Evolutionary conservation across 2,797 vertebrate species (phyloP), one percentile per base, ranked within the genome.

Genomic region (Sebastes trivittatus): DNA sequence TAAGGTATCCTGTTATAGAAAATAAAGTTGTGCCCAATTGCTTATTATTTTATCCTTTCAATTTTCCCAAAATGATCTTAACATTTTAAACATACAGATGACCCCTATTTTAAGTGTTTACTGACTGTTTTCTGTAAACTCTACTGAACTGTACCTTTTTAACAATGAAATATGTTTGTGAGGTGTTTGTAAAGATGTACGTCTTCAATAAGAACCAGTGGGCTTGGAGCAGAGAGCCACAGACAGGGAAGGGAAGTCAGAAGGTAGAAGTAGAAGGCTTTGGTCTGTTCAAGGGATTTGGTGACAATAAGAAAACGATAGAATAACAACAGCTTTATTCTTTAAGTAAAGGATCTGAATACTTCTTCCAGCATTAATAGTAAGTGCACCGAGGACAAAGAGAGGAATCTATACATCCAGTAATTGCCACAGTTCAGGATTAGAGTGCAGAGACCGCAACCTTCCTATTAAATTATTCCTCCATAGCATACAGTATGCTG

Each of bases 401-500:
- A 61, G 61, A 61, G 16, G 30, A 54, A 67, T 64, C n/a, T 23
- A 29, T 22, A 18, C 36, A 18, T 34, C 2, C 54, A 22, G 34
- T 72, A 77, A 80, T 22, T 75, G 36, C 38, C 6, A 54, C 11
- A 72, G 29, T 67, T 81, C 29, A 42, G 56, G 11, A 70, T 74
- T 23, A 60, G 63, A 73, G 78, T 55, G 71, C 68, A 86, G 11
- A 29, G 23, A 71, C 25, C 23, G 11, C 71, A 68, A 54, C 34
- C 77, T 5, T 62, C n/a, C 58, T 34, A 22, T 78, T 61, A 25
- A 58, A 78, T 73, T 18, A 69, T 66, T 56, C 42, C 4, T 70
- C 64, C 2, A 3, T 34, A 29, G 38, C 42, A 42, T 14, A 11
- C 23, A 27, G 22, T 11, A 1, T 3, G 4, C 65, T 18, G 32